A percentile compares a stretch with the other conserved stretches of the same genome.
Evolutionary conservation across 1,140 invertebrate genomes (phyloP).

Genomic region (Palaemon carinicauda): DNA sequence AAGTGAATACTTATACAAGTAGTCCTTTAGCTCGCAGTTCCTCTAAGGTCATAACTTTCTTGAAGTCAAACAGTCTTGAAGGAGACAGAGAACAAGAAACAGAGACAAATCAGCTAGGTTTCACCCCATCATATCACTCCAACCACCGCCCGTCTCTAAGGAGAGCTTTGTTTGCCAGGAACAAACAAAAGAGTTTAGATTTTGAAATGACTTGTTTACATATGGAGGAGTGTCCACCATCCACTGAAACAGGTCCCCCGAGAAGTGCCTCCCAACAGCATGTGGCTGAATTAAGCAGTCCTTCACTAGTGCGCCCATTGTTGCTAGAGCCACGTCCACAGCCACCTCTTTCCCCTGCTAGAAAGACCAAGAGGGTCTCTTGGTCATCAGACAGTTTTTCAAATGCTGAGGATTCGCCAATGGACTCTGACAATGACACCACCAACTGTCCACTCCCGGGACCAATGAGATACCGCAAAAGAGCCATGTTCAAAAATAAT

Average conservation of each 20-base stretch:
- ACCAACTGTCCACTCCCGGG: neutral
- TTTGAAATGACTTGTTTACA: conserved; percentile 36
- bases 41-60: neutral
- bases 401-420: conserved; percentile 25
- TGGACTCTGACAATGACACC: conserved; percentile 43
- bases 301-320: conserved; percentile 43
- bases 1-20: neutral
- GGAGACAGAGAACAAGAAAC: neutral
- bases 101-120: neutral
- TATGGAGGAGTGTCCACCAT: neutral
- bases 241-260: neutral
- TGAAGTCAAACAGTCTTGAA: conserved; percentile 32
- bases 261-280: conserved; percentile 50
- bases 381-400: conserved; percentile 57
- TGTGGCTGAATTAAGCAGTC: conserved; percentile 38
- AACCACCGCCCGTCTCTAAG: conserved; percentile 41
- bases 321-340: conserved; percentile 6
- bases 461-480: conserved; percentile 21
- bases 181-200: conserved; percentile 55
- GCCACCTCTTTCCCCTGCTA: conserved; percentile 41
- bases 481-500: conserved; percentile 34
- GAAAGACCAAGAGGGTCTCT: conserved; percentile 50
- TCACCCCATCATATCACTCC: neutral
- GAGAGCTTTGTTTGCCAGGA: conserved; percentile 48
- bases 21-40: conserved; percentile 22